A percentile compares a stretch with the other conserved stretches of the same genome.
Evolutionary conservation across 2,888 invertebrate species (phyloP).

Genomic region (Conops quadrifasciatus): DNA sequence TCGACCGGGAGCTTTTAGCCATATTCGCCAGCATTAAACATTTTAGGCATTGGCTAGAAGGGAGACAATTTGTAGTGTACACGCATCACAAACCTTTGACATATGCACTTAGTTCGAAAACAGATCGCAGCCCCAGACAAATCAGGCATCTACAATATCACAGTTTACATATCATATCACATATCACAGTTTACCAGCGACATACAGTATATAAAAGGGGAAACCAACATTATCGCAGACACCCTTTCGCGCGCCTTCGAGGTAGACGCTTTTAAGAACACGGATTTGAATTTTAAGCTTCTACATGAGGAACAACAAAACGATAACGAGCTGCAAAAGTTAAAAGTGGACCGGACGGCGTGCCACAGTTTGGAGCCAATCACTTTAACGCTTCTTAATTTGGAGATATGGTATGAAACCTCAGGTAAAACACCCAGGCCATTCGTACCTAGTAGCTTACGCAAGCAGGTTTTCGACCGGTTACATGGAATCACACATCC

Average conservation of each 20-base stretch:
- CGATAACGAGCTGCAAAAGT: background rate
- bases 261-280: background rate
- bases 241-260: background rate
- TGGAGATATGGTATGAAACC: background rate
- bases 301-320: slow-evolving; percentile 1
- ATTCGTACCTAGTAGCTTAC: background rate
- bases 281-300: background rate
- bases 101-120: slow-evolving; percentile 8
- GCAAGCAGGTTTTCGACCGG: background rate
- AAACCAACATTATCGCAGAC: background rate
- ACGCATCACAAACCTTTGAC: slow-evolving; percentile 8
- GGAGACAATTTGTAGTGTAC: background rate
- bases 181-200: background rate
- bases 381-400: background rate
- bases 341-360: background rate
- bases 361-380: background rate
- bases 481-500: slow-evolving; percentile 1
- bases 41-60: background rate
- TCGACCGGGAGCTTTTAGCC: background rate
- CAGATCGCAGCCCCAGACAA: slow-evolving; percentile 4
- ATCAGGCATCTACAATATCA: background rate
- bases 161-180: too few species aligned
- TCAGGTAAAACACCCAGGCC: background rate
- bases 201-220: background rate
- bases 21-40: background rate